Evolutionary conservation across 2,113 vertebrate species (phyloP).

Genomic region (Camelus bactrianus): DNA sequence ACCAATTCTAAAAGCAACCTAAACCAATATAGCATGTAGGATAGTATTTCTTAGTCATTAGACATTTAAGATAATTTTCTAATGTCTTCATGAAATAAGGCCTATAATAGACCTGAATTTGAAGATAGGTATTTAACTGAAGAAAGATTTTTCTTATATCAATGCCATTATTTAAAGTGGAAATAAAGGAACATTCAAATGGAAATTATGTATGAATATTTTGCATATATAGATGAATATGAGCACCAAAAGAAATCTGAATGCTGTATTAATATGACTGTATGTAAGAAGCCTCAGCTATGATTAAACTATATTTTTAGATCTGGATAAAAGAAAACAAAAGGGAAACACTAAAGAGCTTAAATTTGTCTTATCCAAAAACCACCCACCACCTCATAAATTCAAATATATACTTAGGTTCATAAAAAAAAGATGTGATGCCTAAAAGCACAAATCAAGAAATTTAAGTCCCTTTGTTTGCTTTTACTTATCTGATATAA

Average conservation of each 20-base stretch:
- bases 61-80: constrained; percentile 31
- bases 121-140: background rate
- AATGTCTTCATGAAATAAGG: background rate
- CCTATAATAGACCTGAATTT: background rate
- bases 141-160: background rate
- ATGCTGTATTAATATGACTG: background rate
- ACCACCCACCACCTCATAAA: background rate
- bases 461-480: background rate
- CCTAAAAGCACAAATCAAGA: background rate
- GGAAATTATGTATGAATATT: background rate
- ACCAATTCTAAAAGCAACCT: background rate
- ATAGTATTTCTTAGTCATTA: background rate
- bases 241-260: background rate
- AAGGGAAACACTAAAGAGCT: background rate
- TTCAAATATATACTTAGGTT: background rate
- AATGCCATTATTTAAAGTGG: background rate
- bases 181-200: constrained; percentile 51
- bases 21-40: background rate
- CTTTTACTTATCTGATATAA: background rate
- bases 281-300: background rate
- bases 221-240: background rate
- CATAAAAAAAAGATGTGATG: background rate
- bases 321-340: background rate
- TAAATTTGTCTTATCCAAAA: background rate
- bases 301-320: constrained; percentile 19